phyloP scores from a whole-genome alignment of 2,797 vertebrate genomes.

The Sus cebifrons region DNA sequence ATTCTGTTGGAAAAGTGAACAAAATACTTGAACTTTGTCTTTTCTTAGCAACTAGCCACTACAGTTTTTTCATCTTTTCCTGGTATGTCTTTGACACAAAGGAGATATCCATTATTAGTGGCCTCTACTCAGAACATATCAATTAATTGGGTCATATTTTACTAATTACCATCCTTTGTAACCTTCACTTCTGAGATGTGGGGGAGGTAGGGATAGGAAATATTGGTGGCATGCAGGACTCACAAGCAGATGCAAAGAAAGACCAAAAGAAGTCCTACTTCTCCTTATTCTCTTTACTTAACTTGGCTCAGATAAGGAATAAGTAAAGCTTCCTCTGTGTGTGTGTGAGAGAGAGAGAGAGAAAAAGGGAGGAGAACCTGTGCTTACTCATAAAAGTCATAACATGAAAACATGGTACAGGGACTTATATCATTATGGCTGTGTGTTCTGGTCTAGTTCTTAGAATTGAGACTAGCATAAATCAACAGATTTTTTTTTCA shows the following conservation, averaged over 20 bases:
- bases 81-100: background rate
- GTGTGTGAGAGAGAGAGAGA: background rate
- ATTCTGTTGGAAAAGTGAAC: background rate
- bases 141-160: background rate
- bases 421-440: background rate
- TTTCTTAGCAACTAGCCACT: background rate
- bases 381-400: background rate
- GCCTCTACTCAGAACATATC: constrained; percentile 1
- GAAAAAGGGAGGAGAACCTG: background rate
- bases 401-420: background rate
- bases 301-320: background rate
- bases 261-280: background rate
- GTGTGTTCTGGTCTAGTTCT: background rate
- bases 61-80: background rate
- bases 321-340: background rate
- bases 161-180: background rate
- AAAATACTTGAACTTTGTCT: constrained; percentile 29
- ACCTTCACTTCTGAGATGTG: background rate
- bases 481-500: background rate
- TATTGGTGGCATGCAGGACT: background rate
- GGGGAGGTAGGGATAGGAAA: background rate
- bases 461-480: background rate
- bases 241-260: constrained; percentile 1
- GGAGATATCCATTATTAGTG: background rate
- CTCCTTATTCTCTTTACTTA: constrained; percentile 1